Conservation (phyloP, 2,797 vertebrate genomes). For the Rhinella marina region DNA sequence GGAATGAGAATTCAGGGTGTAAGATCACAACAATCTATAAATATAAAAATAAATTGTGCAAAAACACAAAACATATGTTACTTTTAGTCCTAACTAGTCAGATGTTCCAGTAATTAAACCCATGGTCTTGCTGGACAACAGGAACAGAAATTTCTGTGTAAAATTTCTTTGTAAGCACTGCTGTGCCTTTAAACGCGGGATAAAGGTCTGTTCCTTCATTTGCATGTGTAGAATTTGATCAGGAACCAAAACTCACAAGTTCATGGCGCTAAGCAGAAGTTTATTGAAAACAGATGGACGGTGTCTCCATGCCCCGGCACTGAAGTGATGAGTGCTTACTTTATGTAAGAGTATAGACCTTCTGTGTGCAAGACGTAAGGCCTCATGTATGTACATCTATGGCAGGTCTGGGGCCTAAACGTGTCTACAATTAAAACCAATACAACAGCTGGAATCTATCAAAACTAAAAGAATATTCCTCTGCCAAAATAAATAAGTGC, state of each 20-base stretch:
- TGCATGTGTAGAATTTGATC: conserved; percentile 34
- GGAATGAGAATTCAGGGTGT: too few species aligned
- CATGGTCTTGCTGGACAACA: neutral
- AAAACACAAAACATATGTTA: neutral
- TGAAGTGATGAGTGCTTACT: conserved; percentile 21
- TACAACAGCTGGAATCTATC: neutral
- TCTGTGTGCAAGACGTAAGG: neutral
- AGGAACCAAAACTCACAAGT: conserved; percentile 12
- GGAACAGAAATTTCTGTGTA: neutral
- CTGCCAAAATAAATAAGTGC: neutral
- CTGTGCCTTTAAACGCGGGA: conserved; percentile 5
- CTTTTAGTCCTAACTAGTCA: neutral
- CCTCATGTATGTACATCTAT: neutral
- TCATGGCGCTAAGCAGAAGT: conserved; percentile 17
- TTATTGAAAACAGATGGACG: conserved; percentile 34
- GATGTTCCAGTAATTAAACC: neutral
- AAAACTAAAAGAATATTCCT: neutral
- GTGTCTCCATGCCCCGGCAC: neutral
- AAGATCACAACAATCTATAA: neutral
- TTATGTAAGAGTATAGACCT: conserved; percentile 7
- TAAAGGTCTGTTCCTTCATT: conserved; percentile 3
- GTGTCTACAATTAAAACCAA: neutral
- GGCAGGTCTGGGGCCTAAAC: neutral
- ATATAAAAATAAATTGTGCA: neutral
- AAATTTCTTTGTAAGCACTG: too few species aligned